phyloP scores from a whole-genome alignment of 2,797 vertebrate genomes.

The Nannoperca obscura region DNA sequence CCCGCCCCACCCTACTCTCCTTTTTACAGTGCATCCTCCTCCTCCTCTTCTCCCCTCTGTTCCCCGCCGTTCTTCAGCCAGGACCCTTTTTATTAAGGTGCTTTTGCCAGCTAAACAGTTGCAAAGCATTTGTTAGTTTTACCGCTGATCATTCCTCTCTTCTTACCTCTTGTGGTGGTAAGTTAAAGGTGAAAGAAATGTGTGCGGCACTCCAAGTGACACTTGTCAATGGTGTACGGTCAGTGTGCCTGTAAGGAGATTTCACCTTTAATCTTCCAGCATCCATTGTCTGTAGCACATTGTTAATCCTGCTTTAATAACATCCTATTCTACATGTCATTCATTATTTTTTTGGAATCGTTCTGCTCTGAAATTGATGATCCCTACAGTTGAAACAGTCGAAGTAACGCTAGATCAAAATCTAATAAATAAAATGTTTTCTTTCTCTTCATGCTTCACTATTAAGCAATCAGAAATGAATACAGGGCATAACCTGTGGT shows the following conservation, averaged over 20 bases:
- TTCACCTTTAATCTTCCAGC: slow-evolving; percentile 77
- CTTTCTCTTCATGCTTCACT: slow-evolving; percentile 55
- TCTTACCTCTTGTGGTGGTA: slow-evolving; percentile 45
- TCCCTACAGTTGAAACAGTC: slow-evolving; percentile 97
- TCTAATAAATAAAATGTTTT: slow-evolving; percentile 85
- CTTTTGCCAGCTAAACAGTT: slow-evolving; percentile 49
- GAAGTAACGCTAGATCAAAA: slow-evolving; percentile 77
- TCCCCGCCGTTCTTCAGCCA: slow-evolving; percentile 54
- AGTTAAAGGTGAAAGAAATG: slow-evolving; percentile 72
- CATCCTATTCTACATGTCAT: slow-evolving; percentile 56
- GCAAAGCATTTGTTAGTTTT: slow-evolving; percentile 47
- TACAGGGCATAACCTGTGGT: slow-evolving; percentile 84
- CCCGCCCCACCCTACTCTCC: slow-evolving; percentile 56
- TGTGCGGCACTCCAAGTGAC: slow-evolving; percentile 34
- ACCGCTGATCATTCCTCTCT: slow-evolving; percentile 41
- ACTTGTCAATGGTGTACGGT: slow-evolving; percentile 46
- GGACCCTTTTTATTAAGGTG: slow-evolving; percentile 35
- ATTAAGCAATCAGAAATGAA: slow-evolving; percentile 46
- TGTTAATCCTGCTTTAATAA: slow-evolving; percentile 66
- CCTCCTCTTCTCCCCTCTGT: slow-evolving; percentile 69
- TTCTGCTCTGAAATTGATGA: slow-evolving; percentile 82
- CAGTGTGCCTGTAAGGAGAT: slow-evolving; percentile 48
- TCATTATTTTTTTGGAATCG: slow-evolving; percentile 70
- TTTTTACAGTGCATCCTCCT: slow-evolving; percentile 66
- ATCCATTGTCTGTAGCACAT: slow-evolving; percentile 57